phyloP scores from a whole-genome alignment of 2,888 invertebrate species.

The Griposia aprilina region DNA sequence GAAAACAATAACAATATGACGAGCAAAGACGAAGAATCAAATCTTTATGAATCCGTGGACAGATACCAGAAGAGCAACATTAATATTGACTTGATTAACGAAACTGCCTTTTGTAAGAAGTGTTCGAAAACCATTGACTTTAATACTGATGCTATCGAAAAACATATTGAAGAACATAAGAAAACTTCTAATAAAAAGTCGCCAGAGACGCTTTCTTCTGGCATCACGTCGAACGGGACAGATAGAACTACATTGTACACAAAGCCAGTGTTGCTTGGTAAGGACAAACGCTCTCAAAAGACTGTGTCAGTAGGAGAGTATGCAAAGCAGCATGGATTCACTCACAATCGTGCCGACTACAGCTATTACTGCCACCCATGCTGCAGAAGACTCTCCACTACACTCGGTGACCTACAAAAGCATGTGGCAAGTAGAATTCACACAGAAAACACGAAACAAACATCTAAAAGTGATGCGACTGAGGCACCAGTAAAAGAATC shows the following conservation, averaged over 20 bases:
- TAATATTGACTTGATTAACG: conserved; percentile 44
- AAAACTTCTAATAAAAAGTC: conserved; percentile 11
- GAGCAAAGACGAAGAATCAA: conserved; percentile 7
- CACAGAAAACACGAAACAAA: conserved; percentile 28
- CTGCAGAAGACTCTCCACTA: conserved; percentile 28
- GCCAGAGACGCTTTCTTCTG: conserved; percentile 24
- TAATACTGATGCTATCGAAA: conserved; percentile 36
- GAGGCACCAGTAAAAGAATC: conserved; percentile 11
- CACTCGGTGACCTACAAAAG: conserved; percentile 27
- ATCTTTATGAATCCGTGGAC: conserved; percentile 28
- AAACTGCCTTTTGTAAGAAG: conserved; percentile 53
- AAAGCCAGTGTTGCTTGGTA: conserved; percentile 33
- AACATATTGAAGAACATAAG: conserved; percentile 46
- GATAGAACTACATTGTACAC: conserved; percentile 45
- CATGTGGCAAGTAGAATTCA: conserved; percentile 41
- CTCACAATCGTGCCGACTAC: conserved; percentile 38
- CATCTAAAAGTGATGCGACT: neutral
- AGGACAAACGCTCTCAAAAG: neutral
- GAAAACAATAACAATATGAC: neutral
- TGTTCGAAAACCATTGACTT: conserved; percentile 49
- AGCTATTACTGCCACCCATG: conserved; percentile 51
- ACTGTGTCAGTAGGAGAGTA: conserved; percentile 11
- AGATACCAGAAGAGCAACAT: conserved; percentile 42
- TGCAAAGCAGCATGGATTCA: conserved; percentile 43
- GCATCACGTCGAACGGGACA: conserved; percentile 34